phyloP scores from a whole-genome alignment of 2,888 invertebrate genomes.

The Troilus luridus region DNA sequence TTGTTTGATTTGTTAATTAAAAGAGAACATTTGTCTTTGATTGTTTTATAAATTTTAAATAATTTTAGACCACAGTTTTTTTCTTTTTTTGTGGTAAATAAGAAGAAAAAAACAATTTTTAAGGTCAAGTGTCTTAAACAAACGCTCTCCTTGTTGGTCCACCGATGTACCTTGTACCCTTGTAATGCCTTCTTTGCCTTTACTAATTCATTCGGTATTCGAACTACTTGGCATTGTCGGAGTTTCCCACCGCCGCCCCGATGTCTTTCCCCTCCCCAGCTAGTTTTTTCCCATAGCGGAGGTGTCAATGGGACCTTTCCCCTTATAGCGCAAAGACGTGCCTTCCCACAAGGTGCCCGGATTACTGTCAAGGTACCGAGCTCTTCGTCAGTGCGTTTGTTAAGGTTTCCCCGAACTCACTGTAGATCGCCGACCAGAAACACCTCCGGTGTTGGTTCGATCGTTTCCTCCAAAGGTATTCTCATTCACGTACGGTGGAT shows the following conservation, averaged over 20 bases:
- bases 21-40: too few species aligned
- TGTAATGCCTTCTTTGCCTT: neutral
- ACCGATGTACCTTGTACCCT: neutral
- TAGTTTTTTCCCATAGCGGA: neutral
- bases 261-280: neutral
- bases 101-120: neutral
- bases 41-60: too few species aligned
- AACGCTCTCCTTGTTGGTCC: neutral
- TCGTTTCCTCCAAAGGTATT: conserved; percentile 9
- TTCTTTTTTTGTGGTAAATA: too few species aligned
- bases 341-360: conserved; percentile 46
- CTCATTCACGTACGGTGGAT: neutral
- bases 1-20: too few species aligned
- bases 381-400: conserved; percentile 24
- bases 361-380: conserved; percentile 33
- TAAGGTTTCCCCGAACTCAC: conserved; percentile 8
- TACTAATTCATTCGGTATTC: neutral
- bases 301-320: conserved; percentile 51
- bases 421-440: neutral
- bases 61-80: too few species aligned
- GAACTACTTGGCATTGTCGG: neutral
- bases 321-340: conserved; percentile 26
- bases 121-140: neutral
- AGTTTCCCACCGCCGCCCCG: neutral
- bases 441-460: neutral